These are phyloP conservation scores for Kuschelorhynchus macadamiae DNA, from an alignment of 2,888 invertebrate species.

Conservation along the genomic window DNA sequence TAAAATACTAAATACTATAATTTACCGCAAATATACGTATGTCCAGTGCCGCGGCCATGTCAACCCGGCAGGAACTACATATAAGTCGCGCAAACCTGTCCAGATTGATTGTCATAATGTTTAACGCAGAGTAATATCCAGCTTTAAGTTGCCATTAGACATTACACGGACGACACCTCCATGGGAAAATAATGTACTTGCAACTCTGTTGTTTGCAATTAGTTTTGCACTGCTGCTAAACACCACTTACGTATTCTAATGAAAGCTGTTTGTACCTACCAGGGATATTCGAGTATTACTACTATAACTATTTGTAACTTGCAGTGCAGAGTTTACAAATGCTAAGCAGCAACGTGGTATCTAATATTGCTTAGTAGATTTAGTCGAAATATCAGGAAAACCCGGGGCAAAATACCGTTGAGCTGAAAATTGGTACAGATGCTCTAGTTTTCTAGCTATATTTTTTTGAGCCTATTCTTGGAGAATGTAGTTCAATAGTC, in stretches of 20 bases:
- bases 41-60: constrained; percentile 15
- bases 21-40: constrained; percentile 22
- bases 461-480: no score
- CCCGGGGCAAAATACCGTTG: no score
- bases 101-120: constrained; percentile 18
- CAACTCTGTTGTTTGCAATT: constrained; percentile 35
- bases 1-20: constrained; percentile 16
- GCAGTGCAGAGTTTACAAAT: no score
- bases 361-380: no score
- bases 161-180: constrained; percentile 42
- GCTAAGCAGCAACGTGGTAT: no score
- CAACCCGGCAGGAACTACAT: constrained; percentile 22
- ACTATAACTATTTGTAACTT: background rate
- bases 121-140: constrained; percentile 23
- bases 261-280: background rate
- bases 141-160: constrained; percentile 28
- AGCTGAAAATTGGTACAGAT: no score
- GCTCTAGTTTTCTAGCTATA: no score
- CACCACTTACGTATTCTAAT: constrained; percentile 23
- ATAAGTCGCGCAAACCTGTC: constrained; percentile 27
- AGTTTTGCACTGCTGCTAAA: constrained; percentile 32
- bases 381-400: no score
- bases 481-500: no score
- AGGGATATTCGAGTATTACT: background rate
- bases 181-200: constrained; percentile 29